Evolutionary conservation across 2,797 vertebrate species (phyloP), one percentile per base, ranked within the genome.

Genomic region (Urophycis tenuis): DNA sequence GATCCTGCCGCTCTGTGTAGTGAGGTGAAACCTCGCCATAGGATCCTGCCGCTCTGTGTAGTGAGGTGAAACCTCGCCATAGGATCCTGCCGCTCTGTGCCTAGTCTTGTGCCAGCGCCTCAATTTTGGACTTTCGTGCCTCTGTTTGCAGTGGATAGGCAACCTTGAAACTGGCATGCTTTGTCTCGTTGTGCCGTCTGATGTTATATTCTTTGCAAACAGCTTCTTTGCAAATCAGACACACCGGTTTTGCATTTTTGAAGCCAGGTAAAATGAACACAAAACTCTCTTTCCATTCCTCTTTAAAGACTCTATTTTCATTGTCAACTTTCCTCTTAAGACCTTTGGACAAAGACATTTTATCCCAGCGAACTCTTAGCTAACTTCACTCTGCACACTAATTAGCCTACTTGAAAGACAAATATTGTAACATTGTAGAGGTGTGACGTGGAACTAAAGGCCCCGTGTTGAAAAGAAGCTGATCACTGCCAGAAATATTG

Each of bases 151-250:
- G 41, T 12, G 19, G 45, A 10, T 32, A 34, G 22, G 73, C 41
- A 2, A 31, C 73, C 1, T 74, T 74, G 73, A 74, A 74, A 31
- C 10, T 74, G 6, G 39, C 33, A 72, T 36, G 71, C 71, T 33
- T 72, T 17, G 41, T 74, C 11, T 31, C 25, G 30, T 74, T 39
- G 41, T 53, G 73, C 41, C 29, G 73, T 22, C 39, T 31, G 17
- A 74, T 39, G 53, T 74, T 74, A 9, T 53, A 45, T 14, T 74
- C n/a, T 74, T 74, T 74, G 25, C n/a, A 36, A 29, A 30, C 36
- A 74, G 72, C 39, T 31, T 74, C n/a, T 8, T 45, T 74, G 25
- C 72, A 74, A 15, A 74, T 74, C 10, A 74, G 72, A 14, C 72
- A 45, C 6, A 31, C 4, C 1, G 39, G 36, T 29, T 74, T 41